Base-by-base conservation (phyloP, 2,888 invertebrate species). In the Leucania comma region DNA sequence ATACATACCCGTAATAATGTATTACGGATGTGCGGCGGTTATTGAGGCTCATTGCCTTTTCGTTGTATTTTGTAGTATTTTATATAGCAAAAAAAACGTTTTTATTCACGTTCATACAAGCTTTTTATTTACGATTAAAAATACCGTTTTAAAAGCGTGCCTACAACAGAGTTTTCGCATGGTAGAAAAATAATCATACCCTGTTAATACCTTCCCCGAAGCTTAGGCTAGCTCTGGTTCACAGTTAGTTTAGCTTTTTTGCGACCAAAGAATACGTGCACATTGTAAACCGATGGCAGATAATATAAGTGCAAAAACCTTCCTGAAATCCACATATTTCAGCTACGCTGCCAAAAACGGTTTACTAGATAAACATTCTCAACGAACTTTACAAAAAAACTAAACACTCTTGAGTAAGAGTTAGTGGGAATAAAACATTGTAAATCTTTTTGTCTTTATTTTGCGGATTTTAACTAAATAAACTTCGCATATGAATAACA, bases 401-500 rank as follows among this genome's bases (percentile, higher is more conserved):
- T 54, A n/a, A n/a, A 29, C n/a, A 29, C 20, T 9, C 42, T 42
- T 42, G 42, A 42, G 42, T 42, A 5, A 42, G 42, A 20, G 42
- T 20, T 20, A 3, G 53, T 3, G 32, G 12, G 9, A 29, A 32
- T 4, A 10, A 32, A 32, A 32, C 0, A 6, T 12, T 10, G 9
- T 4, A 32, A 48, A 10, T 42, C 17, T 20, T n/a, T 32, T 8
- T 8, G 17, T 17, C 22, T 65, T n/a, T 32, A 32, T 48, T 17
- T 54, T 20, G 1, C 24, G 20, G 12, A 12, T 51, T n/a, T 46
- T 20, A 20, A 62, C 70, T 65, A 59, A 62, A 53, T 65, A 60
- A 61, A 32, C 12, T 59, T 10, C 24, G 26, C 17, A 14, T 59
- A 14, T 38, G 64, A 68, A 65, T 80, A 70, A 56, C 22, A 56